These are phyloP conservation scores for Aphrocallistes beatrix DNA, from an alignment of 37 sponge, comb jelly and placozoan species.

Conservation along the genomic window DNA sequence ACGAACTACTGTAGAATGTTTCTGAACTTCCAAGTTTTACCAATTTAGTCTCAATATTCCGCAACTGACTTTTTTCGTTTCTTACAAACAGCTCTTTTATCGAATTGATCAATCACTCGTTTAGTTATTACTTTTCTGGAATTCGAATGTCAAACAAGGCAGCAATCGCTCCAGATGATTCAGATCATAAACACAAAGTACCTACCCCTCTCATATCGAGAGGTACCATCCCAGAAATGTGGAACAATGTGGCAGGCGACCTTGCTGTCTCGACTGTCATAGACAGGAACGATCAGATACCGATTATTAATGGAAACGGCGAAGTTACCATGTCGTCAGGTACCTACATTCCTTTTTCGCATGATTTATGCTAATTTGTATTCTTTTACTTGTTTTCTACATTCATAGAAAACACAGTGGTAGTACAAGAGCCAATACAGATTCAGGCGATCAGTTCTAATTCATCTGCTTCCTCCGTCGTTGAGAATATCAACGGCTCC, in stretches of 20 bases:
- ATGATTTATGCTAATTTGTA: not conserved
- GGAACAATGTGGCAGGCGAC: not conserved
- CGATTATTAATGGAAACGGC: not conserved
- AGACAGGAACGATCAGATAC: not conserved
- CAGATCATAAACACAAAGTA: not conserved
- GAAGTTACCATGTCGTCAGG: not conserved
- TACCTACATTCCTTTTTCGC: not conserved
- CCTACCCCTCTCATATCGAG: not conserved
- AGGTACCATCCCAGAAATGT: not conserved
- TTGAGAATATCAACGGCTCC: not conserved
- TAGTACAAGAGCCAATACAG: not conserved
- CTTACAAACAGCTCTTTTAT: too few relatives aligned
- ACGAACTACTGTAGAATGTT: not conserved
- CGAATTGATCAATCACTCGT: too few relatives aligned
- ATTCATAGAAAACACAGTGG: too few relatives aligned
- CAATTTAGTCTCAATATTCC: not conserved
- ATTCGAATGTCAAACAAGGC: not conserved
- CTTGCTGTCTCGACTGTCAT: not conserved
- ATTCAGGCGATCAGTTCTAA: conserved; percentile 3
- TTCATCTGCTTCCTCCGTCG: not conserved
- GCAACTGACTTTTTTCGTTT: too few relatives aligned
- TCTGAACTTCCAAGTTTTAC: not conserved
- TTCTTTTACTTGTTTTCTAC: not conserved
- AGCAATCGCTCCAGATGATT: not conserved
- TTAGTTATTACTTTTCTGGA: not conserved